Conservation (phyloP, 2,888 invertebrate genomes). For the Apamea crenata region DNA sequence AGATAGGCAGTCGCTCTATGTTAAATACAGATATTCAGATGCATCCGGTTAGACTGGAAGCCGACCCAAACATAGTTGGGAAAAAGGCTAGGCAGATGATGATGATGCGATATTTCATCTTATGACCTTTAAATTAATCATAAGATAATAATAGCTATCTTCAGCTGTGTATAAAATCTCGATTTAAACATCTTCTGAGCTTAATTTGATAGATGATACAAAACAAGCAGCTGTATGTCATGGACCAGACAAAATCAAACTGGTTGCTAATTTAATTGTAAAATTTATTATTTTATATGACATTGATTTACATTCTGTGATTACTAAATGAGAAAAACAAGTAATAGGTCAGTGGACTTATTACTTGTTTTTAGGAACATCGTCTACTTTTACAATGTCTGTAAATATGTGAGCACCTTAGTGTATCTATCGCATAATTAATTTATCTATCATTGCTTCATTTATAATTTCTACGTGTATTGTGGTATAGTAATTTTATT, state of each 20-base stretch:
- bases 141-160: constrained; percentile 5
- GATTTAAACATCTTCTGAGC: background rate
- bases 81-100: too few species aligned
- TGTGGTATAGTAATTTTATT: too few species aligned
- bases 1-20: too few species aligned
- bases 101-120: background rate
- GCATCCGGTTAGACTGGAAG: too few species aligned
- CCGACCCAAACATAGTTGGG: too few species aligned
- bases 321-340: background rate
- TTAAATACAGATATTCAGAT: too few species aligned
- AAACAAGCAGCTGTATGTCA: constrained; percentile 17
- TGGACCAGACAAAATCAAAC: constrained; percentile 5
- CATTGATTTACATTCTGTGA: background rate
- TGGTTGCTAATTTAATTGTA: background rate
- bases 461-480: too few species aligned
- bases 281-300: background rate
- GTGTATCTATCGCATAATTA: background rate
- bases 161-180: constrained; percentile 5
- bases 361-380: background rate
- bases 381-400: background rate
- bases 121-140: constrained; percentile 21
- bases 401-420: background rate
- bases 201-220: constrained; percentile 7
- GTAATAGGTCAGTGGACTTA: too few species aligned
- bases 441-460: too few species aligned